Conservation (phyloP, 2,888 invertebrate species). For the Ichneumoninae sp. region DNA sequence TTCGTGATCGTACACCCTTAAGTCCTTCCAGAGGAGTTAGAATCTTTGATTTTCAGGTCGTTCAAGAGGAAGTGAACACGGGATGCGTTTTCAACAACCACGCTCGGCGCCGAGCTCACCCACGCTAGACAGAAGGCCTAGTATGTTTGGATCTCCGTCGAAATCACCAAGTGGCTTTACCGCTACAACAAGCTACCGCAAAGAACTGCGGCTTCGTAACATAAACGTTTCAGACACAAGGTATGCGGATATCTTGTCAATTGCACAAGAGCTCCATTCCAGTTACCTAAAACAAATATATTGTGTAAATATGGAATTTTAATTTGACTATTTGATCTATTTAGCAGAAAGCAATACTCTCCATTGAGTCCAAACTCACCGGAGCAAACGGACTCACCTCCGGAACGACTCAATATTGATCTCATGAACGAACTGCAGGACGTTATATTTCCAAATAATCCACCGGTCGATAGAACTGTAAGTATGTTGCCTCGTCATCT, state of each 20-base stretch:
- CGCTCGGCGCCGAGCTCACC: constrained; percentile 89
- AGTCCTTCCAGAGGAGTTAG: neutral
- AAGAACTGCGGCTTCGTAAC: constrained; percentile 81
- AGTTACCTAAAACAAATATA: neutral
- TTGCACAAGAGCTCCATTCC: neutral
- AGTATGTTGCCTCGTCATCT: constrained; percentile 78
- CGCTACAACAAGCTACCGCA: constrained; percentile 81
- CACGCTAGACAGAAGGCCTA: constrained; percentile 86
- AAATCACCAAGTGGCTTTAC: constrained; percentile 81
- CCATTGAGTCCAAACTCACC: constrained; percentile 86
- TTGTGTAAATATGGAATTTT: neutral
- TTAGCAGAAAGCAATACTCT: constrained; percentile 83
- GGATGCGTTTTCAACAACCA: constrained; percentile 83
- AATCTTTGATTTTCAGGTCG: constrained; percentile 73
- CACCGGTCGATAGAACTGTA: constrained; percentile 88
- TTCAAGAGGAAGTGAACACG: constrained; percentile 78
- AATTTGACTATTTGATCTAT: constrained; percentile 21
- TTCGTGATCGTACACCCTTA: neutral
- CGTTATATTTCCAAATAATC: constrained; percentile 86
- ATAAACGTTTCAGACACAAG: constrained; percentile 80
- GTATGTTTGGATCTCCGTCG: constrained; percentile 81
- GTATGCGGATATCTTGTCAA: constrained; percentile 66
- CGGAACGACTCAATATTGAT: constrained; percentile 85
- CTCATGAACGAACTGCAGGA: constrained; percentile 89
- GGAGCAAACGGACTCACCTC: constrained; percentile 84